Conservation (phyloP, 2,888 invertebrate species). For the Tenthredo mesomela region DNA sequence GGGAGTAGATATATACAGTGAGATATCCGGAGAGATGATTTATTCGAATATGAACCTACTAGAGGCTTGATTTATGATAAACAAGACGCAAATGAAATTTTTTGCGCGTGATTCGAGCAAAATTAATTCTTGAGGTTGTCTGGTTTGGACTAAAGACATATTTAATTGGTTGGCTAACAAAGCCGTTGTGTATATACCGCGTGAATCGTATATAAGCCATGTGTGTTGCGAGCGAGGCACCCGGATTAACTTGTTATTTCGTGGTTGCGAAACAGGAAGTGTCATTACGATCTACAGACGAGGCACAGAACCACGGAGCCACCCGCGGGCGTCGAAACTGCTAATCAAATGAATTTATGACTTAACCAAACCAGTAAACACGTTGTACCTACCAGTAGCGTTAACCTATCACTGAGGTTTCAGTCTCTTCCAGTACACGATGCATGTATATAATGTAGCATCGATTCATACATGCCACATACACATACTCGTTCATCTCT, state of each 20-base stretch:
- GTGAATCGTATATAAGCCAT: constrained; percentile 36
- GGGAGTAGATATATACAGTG: neutral
- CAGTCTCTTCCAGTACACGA: neutral
- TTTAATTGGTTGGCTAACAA: constrained; percentile 9
- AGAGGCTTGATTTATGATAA: neutral
- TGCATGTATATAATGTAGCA: neutral
- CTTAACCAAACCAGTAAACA: constrained; percentile 46
- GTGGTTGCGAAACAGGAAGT: constrained; percentile 64
- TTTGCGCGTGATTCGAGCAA: neutral
- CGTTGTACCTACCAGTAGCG: constrained; percentile 28
- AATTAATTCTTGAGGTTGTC: neutral
- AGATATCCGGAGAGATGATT: neutral
- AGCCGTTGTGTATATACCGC: neutral
- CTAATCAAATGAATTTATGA: constrained; percentile 67
- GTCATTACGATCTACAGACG: constrained; percentile 62
- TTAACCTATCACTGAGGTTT: neutral
- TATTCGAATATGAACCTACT: neutral
- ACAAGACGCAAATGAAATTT: neutral
- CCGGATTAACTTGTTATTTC: constrained; percentile 62
- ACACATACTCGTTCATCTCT: neutral
- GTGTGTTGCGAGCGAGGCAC: constrained; percentile 54
- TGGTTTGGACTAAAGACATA: neutral
- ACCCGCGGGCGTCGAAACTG: constrained; percentile 59
- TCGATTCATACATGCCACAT: too few relatives aligned
- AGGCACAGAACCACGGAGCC: constrained; percentile 60